These are phyloP conservation scores for Empis stercorea DNA, from an alignment of 2,888 invertebrate genomes.

Conservation along the genomic window DNA sequence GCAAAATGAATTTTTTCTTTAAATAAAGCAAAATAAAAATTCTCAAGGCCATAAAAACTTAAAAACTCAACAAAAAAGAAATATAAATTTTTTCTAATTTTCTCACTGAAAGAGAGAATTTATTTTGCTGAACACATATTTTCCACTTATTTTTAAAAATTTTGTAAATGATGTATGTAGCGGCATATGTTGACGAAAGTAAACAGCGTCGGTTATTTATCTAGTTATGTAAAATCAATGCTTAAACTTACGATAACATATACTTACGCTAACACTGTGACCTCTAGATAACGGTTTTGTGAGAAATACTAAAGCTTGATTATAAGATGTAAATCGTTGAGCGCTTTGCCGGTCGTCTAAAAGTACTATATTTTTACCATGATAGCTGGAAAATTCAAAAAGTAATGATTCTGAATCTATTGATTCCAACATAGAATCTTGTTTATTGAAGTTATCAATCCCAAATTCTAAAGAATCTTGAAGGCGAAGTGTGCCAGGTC, in stretches of 20 bases:
- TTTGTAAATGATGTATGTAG: no score
- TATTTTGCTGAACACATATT: no score
- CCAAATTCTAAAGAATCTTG: conserved; percentile 51
- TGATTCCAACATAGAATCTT: conserved; percentile 36
- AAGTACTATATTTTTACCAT: conserved; percentile 69
- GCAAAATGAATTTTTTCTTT: no score
- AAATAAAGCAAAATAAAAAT: no score
- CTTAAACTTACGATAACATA: not conserved
- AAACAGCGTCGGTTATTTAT: no score
- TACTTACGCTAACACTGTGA: conserved; percentile 52
- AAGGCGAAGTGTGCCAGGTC: conserved; percentile 36
- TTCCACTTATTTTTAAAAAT: no score
- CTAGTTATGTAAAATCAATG: no score
- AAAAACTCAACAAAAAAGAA: no score
- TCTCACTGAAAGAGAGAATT: no score
- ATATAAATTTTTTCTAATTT: no score
- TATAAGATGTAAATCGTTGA: conserved; percentile 65
- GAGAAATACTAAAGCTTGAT: conserved; percentile 65
- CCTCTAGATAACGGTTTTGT: conserved; percentile 52
- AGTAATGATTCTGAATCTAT: conserved; percentile 37
- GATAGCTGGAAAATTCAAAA: conserved; percentile 67
- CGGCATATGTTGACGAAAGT: no score
- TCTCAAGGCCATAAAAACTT: no score
- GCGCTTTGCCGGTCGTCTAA: conserved; percentile 53
- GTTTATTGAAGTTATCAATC: conserved; percentile 41